phyloP scores from a whole-genome alignment of 2,113 vertebrate genomes.

The western clawed frog (Xenopus tropicalis) region DNA sequence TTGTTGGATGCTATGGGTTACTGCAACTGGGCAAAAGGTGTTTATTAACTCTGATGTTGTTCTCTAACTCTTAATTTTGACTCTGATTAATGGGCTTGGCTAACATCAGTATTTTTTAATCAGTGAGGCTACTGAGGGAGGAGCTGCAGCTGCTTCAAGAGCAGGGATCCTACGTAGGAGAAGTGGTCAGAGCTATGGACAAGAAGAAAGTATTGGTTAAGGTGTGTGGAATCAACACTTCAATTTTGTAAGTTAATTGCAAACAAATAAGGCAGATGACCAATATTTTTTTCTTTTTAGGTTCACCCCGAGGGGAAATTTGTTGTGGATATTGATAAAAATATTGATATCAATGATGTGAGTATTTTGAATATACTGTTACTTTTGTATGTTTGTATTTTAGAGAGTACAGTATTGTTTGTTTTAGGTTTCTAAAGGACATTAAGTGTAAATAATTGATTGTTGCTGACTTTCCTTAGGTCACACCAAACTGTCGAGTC shows the following conservation, averaged over 20 bases:
- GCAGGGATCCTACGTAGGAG: conserved; percentile 95
- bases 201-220: conserved; percentile 98
- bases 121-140: conserved; percentile 90
- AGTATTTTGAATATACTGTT: conserved; percentile 54
- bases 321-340: conserved; percentile 97
- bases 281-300: conserved; percentile 53
- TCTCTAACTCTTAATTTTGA: no score
- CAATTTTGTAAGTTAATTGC: no score
- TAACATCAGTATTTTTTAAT: neutral
- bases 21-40: no score
- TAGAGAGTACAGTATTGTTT: no score
- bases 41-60: no score
- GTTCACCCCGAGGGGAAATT: conserved; percentile 98
- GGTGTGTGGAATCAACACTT: conserved; percentile 55
- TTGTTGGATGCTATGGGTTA: no score
- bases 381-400: no score
- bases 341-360: conserved; percentile 97
- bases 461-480: conserved; percentile 59
- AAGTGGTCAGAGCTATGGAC: conserved; percentile 97
- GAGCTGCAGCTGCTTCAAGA: conserved; percentile 96
- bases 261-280: no score
- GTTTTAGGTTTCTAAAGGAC: no score
- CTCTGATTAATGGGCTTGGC: no score
- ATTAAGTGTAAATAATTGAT: no score
- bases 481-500: conserved; percentile 94